phyloP scores from a whole-genome alignment of 2,113 vertebrate species.

The Synodontis membranacea region DNA sequence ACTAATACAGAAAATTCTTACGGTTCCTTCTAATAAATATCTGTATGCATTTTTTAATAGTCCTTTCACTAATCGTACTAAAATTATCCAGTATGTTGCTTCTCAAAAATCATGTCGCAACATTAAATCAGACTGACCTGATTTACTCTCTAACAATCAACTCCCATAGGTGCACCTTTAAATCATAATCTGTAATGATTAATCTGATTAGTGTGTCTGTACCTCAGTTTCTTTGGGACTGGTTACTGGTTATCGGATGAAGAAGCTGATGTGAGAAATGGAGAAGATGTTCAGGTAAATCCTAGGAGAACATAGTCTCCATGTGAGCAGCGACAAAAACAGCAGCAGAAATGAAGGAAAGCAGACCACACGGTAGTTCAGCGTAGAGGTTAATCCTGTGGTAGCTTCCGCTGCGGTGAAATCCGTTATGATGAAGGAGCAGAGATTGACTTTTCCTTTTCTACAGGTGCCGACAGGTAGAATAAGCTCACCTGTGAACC shows the following conservation, averaged over 20 bases:
- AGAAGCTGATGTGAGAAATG: not conserved
- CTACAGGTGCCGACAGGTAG: not conserved
- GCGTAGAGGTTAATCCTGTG: not conserved
- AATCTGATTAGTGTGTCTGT: not conserved
- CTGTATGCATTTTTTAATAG: not conserved
- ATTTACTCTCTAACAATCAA: not conserved
- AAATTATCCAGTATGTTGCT: not conserved
- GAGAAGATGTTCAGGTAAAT: constrained; percentile 39
- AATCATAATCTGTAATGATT: not conserved
- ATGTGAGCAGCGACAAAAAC: constrained; percentile 22
- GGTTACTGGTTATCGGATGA: constrained; percentile 25
- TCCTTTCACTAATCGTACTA: not conserved
- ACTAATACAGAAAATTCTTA: not conserved
- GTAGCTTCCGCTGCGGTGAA: not conserved
- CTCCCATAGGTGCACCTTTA: not conserved
- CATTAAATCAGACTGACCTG: not conserved
- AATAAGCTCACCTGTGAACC: not conserved
- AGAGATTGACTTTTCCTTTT: not conserved
- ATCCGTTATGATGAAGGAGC: not conserved
- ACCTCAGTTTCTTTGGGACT: not conserved
- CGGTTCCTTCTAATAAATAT: not conserved
- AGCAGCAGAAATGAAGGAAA: not conserved
- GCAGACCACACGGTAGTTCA: not conserved
- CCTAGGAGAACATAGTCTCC: constrained; percentile 34
- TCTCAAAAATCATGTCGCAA: not conserved